These are phyloP conservation scores for Brachyopa scutellaris DNA, from an alignment of 2,888 invertebrate genomes.

Conservation along the genomic window DNA sequence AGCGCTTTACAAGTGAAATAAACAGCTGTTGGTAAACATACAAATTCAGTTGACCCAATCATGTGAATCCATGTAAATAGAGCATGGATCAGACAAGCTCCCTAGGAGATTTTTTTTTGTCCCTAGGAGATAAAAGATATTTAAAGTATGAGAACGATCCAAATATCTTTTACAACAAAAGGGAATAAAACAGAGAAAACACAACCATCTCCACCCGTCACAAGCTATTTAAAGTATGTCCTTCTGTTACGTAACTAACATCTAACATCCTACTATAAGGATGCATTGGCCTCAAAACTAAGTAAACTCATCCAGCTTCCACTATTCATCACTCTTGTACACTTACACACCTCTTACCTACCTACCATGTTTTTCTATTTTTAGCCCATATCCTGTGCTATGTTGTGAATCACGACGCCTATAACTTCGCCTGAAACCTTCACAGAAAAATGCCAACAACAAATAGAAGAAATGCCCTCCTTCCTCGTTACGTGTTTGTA, in stretches of 20 bases:
- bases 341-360: slow-evolving; percentile 38
- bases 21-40: too few species aligned
- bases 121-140: too few species aligned
- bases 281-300: slow-evolving; percentile 23
- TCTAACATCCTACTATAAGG: slow-evolving; percentile 46
- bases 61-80: too few species aligned
- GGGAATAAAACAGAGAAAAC: background rate
- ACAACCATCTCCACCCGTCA: slow-evolving; percentile 17
- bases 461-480: slow-evolving; percentile 16
- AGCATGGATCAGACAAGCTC: too few species aligned
- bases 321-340: slow-evolving; percentile 44
- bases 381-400: slow-evolving; percentile 43
- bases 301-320: slow-evolving; percentile 55
- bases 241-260: slow-evolving; percentile 28
- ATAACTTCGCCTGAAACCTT: slow-evolving; percentile 39
- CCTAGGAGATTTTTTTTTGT: too few species aligned
- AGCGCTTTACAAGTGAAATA: too few species aligned
- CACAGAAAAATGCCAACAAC: background rate
- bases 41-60: too few species aligned
- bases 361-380: slow-evolving; percentile 32
- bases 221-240: slow-evolving; percentile 31
- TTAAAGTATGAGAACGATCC: too few species aligned
- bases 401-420: slow-evolving; percentile 56
- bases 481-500: slow-evolving; percentile 28
- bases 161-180: background rate